Base-by-base conservation (phyloP, 2,113 vertebrate species). In the Bufo gargarizans region DNA sequence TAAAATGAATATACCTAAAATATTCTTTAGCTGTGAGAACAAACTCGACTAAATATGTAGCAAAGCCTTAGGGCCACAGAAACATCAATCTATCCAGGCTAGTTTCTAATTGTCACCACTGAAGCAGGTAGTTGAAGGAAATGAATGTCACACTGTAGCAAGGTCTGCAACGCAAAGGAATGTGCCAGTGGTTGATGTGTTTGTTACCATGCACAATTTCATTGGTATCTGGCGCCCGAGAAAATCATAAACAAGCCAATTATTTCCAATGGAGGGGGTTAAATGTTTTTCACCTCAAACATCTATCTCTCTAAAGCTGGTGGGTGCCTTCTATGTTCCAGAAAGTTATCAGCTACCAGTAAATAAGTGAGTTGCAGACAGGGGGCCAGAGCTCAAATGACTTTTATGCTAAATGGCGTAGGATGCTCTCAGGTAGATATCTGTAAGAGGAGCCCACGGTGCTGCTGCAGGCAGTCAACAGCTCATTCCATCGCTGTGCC, bases 361-460 rank as follows among this genome's bases (percentile, higher is more conserved):
- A 77, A 90, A 91, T 88, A 90, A 90, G 90, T 90, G 90, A 86
- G 84, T 84, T 65, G 90, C 90, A 90, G 91, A 50, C 10, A 63
- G 91, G 87, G 90, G 90, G 84, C 82, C 89, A 78, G n/a, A 87
- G 76, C 45, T 80, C 33, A 92, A 91, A 91, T 91, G 88, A 91
- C 78, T 92, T 92, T 91, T 92, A 91, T 93, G 93, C 91, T 90
- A 91, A 92, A 91, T 47, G 2, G 85, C 14, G 90, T 0, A 0
- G 69, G 77, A 85, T 85, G 82, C 71, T 85, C 77, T 84, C 50
- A 63, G 69, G 88, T 82, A 90, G 76, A 5, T 53, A 85, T 84
- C 65, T 55, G 0, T 84, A 33, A 78, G 45, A 61, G 78, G 79
- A n/a, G 63, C 81, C 77, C 0, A 9, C 0, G 0, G 71, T 63